phyloP scores from a whole-genome alignment of 2,797 vertebrate species.

The Xenentodon cancila region DNA sequence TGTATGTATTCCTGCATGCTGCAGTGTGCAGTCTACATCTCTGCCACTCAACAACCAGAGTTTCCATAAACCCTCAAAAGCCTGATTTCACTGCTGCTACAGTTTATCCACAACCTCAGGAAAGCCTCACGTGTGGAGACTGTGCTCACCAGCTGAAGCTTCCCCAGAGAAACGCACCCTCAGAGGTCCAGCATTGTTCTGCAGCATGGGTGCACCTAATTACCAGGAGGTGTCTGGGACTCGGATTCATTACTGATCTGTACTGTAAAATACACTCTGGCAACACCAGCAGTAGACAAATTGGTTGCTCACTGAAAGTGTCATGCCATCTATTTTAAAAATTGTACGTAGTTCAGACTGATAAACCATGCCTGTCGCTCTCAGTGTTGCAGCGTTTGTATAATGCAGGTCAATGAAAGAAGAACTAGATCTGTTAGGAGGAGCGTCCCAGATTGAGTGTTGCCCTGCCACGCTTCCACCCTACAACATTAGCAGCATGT shows the following conservation, averaged over 20 bases:
- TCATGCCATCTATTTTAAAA: conserved; percentile 39
- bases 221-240: conserved; percentile 9
- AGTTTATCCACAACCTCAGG: conserved; percentile 18
- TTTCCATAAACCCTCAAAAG: neutral
- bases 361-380: neutral
- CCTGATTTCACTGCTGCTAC: conserved; percentile 5
- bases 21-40: too few relatives aligned
- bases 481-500: too few relatives aligned
- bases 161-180: conserved; percentile 1
- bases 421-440: neutral
- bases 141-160: conserved; percentile 1
- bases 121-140: conserved; percentile 4
- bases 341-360: neutral
- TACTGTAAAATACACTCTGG: conserved; percentile 7
- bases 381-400: neutral
- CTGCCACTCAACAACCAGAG: neutral
- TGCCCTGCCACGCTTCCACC: neutral
- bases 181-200: neutral
- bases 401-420: neutral
- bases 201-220: neutral
- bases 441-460: neutral
- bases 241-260: conserved; percentile 23
- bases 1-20: too few relatives aligned
- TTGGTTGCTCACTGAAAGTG: conserved; percentile 21
- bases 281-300: conserved; percentile 28